Base-by-base conservation (phyloP, 1,140 invertebrate genomes). In the Hestina assimilis region DNA sequence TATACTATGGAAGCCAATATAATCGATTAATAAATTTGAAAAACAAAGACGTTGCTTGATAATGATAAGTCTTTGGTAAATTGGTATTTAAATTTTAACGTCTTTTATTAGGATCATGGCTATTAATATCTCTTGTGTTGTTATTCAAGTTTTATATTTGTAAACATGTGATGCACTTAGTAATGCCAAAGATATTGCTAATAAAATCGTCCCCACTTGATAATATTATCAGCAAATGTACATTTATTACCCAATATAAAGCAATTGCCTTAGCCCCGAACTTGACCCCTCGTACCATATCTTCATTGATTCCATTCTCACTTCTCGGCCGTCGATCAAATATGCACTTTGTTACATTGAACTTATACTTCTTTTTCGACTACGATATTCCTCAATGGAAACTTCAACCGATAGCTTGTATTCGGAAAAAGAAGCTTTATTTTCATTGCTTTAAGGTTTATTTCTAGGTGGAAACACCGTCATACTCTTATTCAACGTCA, bases 181-280 rank as follows among this genome's bases (percentile, higher is more conserved):
- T 21, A 21, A 40, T 53, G 20, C 12, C 26, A 23, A 26, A 33
- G 14, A 35, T 54, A 35, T 21, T 20, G 17, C 12, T 12, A 47
- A 56, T 50, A 50, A 50, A 38, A 58, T 19, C 12, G 24, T 26
- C 24, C 21, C 14, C 29, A 41, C 29, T 42, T 23, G 33, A 23
- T 47, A 41, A 54, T 46, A 62, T 63, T 58, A 61, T 66, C 51
- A 42, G 40, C 14, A 54, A 35, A 31, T 59, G 54, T 55, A 64
- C 50, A 56, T 58, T 56, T 56, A 56, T 56, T 56, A 56, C 43
- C 23, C 48, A 51, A 51, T 51, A 59, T 66, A 66, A 71, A 69
- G 54, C 57, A 72, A 75, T 76, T 71, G 64, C 57, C 42, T 55
- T 66, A 56, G 47, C 46, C 33, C 45, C 63, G 62, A 75, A 79